Evolutionary conservation across 2,888 invertebrate species (phyloP).

Genomic region (Camponotus fellah): DNA sequence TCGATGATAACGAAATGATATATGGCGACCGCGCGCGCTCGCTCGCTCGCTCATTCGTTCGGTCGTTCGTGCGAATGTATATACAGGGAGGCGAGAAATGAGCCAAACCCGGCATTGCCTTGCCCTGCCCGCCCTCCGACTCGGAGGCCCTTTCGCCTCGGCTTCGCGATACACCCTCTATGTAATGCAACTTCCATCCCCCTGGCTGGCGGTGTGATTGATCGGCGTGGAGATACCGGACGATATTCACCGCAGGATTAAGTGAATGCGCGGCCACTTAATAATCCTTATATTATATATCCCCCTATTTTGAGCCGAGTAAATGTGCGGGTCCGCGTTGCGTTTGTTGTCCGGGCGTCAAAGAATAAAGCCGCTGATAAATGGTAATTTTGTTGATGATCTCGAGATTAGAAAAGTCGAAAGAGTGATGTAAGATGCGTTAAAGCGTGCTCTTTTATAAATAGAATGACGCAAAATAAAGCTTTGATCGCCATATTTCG

Average conservation of each 20-base stretch:
- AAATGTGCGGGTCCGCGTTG: constrained; percentile 10
- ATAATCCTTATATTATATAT: constrained; percentile 78
- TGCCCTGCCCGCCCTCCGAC: constrained; percentile 42
- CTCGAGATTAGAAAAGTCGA: constrained; percentile 5
- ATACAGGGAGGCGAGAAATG: constrained; percentile 71
- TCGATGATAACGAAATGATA: constrained; percentile 86
- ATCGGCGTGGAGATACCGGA: constrained; percentile 84
- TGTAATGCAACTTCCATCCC: constrained; percentile 51
- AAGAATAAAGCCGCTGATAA: not conserved
- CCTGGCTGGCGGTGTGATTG: constrained; percentile 80
- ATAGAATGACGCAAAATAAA: not conserved
- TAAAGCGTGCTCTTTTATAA: not conserved
- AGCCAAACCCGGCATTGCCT: constrained; percentile 51
- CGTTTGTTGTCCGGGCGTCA: constrained; percentile 15
- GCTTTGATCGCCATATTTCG: constrained; percentile 5
- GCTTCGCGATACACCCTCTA: constrained; percentile 53
- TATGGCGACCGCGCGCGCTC: constrained; percentile 80
- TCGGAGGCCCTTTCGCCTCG: constrained; percentile 42
- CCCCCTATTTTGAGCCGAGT: constrained; percentile 53
- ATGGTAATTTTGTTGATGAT: not conserved
- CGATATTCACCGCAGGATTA: constrained; percentile 85
- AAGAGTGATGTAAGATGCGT: not conserved
- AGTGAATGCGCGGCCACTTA: constrained; percentile 84
- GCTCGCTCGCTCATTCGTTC: constrained; percentile 69
- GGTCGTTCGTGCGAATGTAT: constrained; percentile 78